Conservation (phyloP, 2,888 invertebrate genomes). For the Venusia cambrica region DNA sequence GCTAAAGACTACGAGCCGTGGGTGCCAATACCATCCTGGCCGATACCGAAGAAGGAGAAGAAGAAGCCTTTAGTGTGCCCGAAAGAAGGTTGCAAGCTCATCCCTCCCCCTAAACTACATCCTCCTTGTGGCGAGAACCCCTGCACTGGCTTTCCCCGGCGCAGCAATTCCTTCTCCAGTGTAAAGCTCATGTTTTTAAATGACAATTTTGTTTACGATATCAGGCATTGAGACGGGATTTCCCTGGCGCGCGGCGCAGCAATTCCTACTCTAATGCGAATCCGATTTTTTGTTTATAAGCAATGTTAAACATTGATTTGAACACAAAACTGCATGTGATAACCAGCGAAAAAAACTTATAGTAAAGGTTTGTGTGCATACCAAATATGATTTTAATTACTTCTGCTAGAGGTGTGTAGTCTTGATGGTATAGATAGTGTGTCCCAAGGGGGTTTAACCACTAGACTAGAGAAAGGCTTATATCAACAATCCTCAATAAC, state of each 20-base stretch:
- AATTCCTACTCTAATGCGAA: too few relatives aligned
- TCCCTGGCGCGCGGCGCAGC: too few relatives aligned
- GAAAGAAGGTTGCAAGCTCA: conserved; percentile 50
- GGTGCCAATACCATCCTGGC: conserved; percentile 65
- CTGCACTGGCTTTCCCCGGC: conserved; percentile 45
- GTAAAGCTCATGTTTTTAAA: too few relatives aligned
- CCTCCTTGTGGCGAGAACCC: conserved; percentile 42
- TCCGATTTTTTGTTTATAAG: too few relatives aligned
- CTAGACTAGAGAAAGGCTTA: too few relatives aligned
- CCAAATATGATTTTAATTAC: too few relatives aligned
- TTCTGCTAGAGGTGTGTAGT: too few relatives aligned
- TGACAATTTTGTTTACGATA: conserved; percentile 6
- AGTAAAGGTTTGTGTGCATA: too few relatives aligned
- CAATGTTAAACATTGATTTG: conserved; percentile 18
- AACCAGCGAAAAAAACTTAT: conserved; percentile 54
- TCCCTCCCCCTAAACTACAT: conserved; percentile 34
- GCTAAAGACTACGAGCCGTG: conserved; percentile 55
- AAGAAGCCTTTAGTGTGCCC: conserved; percentile 41
- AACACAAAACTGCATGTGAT: conserved; percentile 28
- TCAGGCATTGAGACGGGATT: too few relatives aligned
- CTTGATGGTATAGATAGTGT: too few relatives aligned
- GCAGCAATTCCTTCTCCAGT: conserved; percentile 32
- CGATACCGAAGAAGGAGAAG: conserved; percentile 35
- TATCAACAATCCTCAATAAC: too few relatives aligned
- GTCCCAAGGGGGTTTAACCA: too few relatives aligned